Percentiles rank a stretch among this genome's conserved stretches.
These are phyloP conservation scores for Carabus problematicus DNA, from an alignment of 2,888 invertebrate species.

Conservation along the genomic window DNA sequence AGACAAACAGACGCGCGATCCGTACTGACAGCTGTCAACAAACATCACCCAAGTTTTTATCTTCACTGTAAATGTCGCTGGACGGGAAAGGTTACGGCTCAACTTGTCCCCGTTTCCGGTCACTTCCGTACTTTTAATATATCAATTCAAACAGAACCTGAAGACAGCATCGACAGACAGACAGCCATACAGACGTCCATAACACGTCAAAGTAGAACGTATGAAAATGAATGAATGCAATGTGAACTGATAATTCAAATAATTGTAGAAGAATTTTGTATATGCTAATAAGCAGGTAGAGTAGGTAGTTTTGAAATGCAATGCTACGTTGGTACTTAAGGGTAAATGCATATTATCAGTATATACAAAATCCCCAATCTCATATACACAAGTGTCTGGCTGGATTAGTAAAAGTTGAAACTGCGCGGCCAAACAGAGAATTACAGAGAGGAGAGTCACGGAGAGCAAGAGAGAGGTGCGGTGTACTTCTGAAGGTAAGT, in stretches of 20 bases:
- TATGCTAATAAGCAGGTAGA: neutral
- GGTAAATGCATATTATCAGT: conserved; percentile 15
- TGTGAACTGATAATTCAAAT: too few species aligned
- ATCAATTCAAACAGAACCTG: conserved; percentile 4
- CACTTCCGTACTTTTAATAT: conserved; percentile 15
- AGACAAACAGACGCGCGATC: conserved; percentile 13
- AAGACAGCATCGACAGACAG: neutral
- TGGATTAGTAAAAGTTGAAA: conserved; percentile 14
- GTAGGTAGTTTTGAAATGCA: neutral
- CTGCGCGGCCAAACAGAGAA: neutral
- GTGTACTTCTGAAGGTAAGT: too few species aligned
- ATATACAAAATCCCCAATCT: conserved; percentile 7
- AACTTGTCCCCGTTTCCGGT: neutral
- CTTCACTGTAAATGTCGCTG: neutral
- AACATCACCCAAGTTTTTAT: conserved; percentile 20
- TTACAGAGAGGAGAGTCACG: neutral
- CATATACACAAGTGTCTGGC: conserved; percentile 5
- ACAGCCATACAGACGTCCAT: neutral
- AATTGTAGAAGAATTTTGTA: neutral
- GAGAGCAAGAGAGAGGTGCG: neutral
- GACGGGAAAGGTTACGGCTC: neutral
- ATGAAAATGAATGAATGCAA: too few species aligned
- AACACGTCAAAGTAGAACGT: neutral
- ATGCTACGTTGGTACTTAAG: neutral
- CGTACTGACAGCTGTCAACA: conserved; percentile 15